phyloP scores from a whole-genome alignment of 2,797 vertebrate species.

The Notamacropus eugenii region DNA sequence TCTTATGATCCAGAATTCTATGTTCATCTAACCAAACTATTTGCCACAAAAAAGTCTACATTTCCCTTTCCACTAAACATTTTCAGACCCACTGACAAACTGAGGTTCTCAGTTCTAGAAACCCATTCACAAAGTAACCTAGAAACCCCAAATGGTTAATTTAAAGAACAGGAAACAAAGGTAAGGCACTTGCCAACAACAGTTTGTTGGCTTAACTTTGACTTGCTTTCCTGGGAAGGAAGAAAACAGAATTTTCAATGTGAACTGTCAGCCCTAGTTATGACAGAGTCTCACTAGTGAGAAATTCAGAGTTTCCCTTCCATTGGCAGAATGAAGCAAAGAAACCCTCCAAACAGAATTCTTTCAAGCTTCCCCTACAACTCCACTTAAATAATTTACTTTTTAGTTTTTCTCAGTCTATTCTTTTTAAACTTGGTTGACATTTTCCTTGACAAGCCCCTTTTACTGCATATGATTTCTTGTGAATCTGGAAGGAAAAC shows the following conservation, averaged over 20 bases:
- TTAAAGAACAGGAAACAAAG: constrained; percentile 83
- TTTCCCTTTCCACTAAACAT: not conserved
- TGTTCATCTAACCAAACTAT: constrained; percentile 1
- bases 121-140: constrained; percentile 71
- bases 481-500: constrained; percentile 80
- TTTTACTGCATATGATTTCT: constrained; percentile 86
- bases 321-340: constrained; percentile 86
- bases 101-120: constrained; percentile 67
- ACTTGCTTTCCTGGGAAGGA: constrained; percentile 88
- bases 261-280: constrained; percentile 89
- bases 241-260: constrained; percentile 92
- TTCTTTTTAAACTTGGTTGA: constrained; percentile 88
- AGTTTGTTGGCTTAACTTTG: constrained; percentile 90
- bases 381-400: constrained; percentile 91
- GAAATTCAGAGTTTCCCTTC: constrained; percentile 84
- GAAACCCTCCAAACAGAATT: constrained; percentile 88
- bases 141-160: constrained; percentile 83
- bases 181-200: constrained; percentile 86
- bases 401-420: constrained; percentile 87
- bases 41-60: constrained; percentile 41
- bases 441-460: constrained; percentile 87
- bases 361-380: constrained; percentile 89
- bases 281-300: constrained; percentile 87
- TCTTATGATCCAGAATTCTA: constrained; percentile 46
- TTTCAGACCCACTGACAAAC: constrained; percentile 49